Evolutionary conservation across 2,113 vertebrate genomes (phyloP).

Genomic region (Callopanchax toddi): DNA sequence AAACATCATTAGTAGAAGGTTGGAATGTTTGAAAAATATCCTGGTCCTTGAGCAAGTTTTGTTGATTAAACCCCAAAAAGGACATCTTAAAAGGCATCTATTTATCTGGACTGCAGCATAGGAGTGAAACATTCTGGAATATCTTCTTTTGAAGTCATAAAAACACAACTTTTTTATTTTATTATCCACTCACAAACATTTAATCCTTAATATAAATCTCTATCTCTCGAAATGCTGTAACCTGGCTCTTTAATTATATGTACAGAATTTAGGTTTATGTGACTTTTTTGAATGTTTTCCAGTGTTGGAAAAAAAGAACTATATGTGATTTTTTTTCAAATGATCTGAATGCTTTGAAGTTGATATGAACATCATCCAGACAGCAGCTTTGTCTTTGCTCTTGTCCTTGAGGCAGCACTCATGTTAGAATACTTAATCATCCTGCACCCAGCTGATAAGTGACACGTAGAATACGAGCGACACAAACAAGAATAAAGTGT

Average conservation of each 20-base stretch:
- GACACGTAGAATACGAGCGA: background rate
- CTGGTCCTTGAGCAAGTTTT: too few relatives aligned
- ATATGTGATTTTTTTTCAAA: background rate
- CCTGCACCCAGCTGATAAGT: constrained; percentile 10
- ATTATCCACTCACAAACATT: background rate
- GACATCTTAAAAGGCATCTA: too few relatives aligned
- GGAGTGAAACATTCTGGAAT: background rate
- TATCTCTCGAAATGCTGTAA: background rate
- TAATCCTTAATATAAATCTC: background rate
- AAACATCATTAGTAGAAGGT: too few relatives aligned
- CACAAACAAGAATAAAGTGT: constrained; percentile 1
- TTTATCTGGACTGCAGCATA: too few relatives aligned
- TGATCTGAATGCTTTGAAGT: constrained; percentile 1
- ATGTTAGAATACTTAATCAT: constrained; percentile 10
- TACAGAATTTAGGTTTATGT: background rate
- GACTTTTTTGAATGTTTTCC: background rate
- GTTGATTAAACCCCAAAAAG: too few relatives aligned
- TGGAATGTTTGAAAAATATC: too few relatives aligned
- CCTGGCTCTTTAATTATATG: background rate
- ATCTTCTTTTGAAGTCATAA: background rate
- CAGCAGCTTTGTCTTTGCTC: constrained; percentile 7
- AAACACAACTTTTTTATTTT: background rate
- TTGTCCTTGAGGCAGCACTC: constrained; percentile 6
- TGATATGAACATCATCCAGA: background rate
- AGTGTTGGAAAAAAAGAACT: background rate